These are phyloP conservation scores for Pseudoips prasinana DNA, from an alignment of 2,888 invertebrate species.

Conservation along the genomic window DNA sequence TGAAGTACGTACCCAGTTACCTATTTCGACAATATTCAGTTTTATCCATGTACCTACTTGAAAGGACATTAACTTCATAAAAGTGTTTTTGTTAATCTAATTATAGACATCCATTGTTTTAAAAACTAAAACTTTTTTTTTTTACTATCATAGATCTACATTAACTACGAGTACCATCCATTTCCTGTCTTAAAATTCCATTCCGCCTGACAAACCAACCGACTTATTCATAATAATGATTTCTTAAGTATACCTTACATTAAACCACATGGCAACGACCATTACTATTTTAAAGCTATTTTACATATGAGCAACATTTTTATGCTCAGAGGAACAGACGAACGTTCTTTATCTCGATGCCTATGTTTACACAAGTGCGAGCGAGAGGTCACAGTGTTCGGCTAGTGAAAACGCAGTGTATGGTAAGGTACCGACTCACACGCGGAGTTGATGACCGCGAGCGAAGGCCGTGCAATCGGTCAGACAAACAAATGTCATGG, in stretches of 20 bases:
- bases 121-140: conserved; percentile 34
- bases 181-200: conserved; percentile 50
- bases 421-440: conserved; percentile 60
- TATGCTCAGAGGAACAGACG: conserved; percentile 37
- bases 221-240: conserved; percentile 34
- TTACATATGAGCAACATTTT: conserved; percentile 35
- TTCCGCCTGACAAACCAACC: conserved; percentile 30
- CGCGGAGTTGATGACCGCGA: conserved; percentile 76
- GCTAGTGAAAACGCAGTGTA: conserved; percentile 56
- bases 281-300: conserved; percentile 36
- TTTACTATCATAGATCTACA: conserved; percentile 40
- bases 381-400: conserved; percentile 38
- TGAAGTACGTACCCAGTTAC: no score
- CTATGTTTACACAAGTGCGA: conserved; percentile 40
- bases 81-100: conserved; percentile 25
- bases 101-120: conserved; percentile 42
- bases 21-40: no score
- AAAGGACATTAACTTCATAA: conserved; percentile 28
- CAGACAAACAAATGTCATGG: conserved; percentile 79
- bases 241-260: conserved; percentile 37
- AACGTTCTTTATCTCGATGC: conserved; percentile 40
- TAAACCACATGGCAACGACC: conserved; percentile 37
- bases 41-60: no score
- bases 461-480: conserved; percentile 80
- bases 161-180: conserved; percentile 34